Evolutionary conservation across 2,888 invertebrate genomes (phyloP).

Genomic region (Agonum fuliginosum): DNA sequence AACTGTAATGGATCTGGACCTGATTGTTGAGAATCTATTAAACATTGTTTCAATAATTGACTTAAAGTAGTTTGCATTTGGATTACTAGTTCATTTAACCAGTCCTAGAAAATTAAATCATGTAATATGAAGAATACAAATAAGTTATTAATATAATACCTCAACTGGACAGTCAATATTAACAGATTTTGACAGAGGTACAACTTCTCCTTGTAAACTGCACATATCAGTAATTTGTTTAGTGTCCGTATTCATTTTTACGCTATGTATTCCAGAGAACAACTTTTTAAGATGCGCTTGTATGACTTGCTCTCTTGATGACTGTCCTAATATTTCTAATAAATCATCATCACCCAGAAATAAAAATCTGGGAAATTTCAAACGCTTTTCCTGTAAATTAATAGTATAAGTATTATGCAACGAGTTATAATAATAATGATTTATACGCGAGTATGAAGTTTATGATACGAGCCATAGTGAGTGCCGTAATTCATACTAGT

Average conservation of each 20-base stretch:
- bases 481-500: no score
- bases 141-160: slow-evolving; percentile 72
- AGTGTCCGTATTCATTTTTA: slow-evolving; percentile 78
- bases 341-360: slow-evolving; percentile 99
- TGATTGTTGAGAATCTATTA: slow-evolving; percentile 72
- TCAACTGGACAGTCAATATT: slow-evolving; percentile 86
- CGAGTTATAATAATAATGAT: slow-evolving; percentile 8
- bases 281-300: slow-evolving; percentile 97
- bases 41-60: slow-evolving; percentile 78
- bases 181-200: slow-evolving; percentile 81
- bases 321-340: slow-evolving; percentile 95
- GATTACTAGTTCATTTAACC: slow-evolving; percentile 87
- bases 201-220: slow-evolving; percentile 84
- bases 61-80: slow-evolving; percentile 89
- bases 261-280: slow-evolving; percentile 91
- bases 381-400: slow-evolving; percentile 92
- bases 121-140: not conserved
- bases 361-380: slow-evolving; percentile 95
- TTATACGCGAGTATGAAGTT: no score
- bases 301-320: slow-evolving; percentile 90
- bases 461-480: not conserved
- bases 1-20: slow-evolving; percentile 78
- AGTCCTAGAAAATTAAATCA: slow-evolving; percentile 73
- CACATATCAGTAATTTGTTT: slow-evolving; percentile 78
- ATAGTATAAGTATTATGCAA: no score